Evolutionary conservation across 2,113 vertebrate genomes (phyloP), one percentile per base, ranked within the genome.

Genomic region (Hypanus sabinus): DNA sequence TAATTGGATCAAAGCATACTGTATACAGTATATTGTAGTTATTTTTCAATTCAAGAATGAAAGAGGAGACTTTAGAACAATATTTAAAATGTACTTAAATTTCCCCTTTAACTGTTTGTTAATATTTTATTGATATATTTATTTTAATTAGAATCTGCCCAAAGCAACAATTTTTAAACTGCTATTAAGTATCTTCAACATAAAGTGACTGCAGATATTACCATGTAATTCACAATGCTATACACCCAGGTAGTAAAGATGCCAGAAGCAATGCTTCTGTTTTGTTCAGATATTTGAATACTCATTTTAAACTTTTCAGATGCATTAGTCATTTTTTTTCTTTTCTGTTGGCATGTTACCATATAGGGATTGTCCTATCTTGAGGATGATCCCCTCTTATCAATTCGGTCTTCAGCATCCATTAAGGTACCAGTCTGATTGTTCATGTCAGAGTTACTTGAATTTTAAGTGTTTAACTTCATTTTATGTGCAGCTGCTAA

Each of bases 311-410:
- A 12, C 70, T 93, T 36, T 93, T 94, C 68, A 93, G 94, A 20
- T 94, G 76, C 65, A 92, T 95, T 94, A 91, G 91, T 93, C 81
- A 20, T 94, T 65, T 36, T 46, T n/a, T 94, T 94, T 95, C 55
- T 94, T 94, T 95, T 62, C 0, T 71, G 92, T 91, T 4, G 60
- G 60, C 94, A 36, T 91, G 94, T 95, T 94, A 92, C 36, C 79
- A 93, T 92, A 60, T 91, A 95, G 62, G 94, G 65, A 90, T 94
- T 95, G 94, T 71, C 77, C 95, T 91, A 27, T 94, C 38, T 94
- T 94, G 24, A 94, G 94, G 88, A 94, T 95, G 94, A 95, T 91
- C 94, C 94, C 95, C 94, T 94, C 94, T 93, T 94, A 94, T 94
- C 94, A 95, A 81, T 94, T 95, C 94, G 57, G 94, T 94, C 94